These are phyloP conservation scores for Hirtodrosophila cameraria DNA, from an alignment of 2,888 invertebrate species.

Conservation along the genomic window DNA sequence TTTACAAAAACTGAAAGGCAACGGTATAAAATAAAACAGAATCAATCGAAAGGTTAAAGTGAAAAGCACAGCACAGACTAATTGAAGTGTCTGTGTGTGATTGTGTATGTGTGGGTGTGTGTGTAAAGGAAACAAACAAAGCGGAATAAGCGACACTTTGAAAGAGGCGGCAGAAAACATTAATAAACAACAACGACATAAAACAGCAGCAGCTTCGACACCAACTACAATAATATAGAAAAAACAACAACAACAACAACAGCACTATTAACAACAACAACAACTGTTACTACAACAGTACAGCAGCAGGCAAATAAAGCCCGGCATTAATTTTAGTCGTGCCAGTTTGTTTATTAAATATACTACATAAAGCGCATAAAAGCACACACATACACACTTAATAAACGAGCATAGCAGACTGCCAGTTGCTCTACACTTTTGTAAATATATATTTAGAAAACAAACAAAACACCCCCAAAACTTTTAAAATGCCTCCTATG, in stretches of 20 bases:
- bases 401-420: constrained; percentile 13
- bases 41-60: constrained; percentile 43
- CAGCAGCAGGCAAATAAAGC: constrained; percentile 44
- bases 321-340: constrained; percentile 70
- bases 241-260: constrained; percentile 8
- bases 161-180: constrained; percentile 53
- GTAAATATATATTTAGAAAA: neutral
- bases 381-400: neutral
- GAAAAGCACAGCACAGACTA: constrained; percentile 62
- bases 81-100: constrained; percentile 49
- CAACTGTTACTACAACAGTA: constrained; percentile 24
- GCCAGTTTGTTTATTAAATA: constrained; percentile 70
- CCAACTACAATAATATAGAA: constrained; percentile 37
- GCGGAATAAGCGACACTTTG: constrained; percentile 58
- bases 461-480: neutral
- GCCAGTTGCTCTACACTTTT: constrained; percentile 30
- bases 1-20: constrained; percentile 3
- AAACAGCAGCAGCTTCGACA: constrained; percentile 30
- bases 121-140: constrained; percentile 70
- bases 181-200: constrained; percentile 46
- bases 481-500: constrained; percentile 52
- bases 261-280: constrained; percentile 31
- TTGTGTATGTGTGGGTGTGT: too few species aligned
- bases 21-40: constrained; percentile 11
- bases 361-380: constrained; percentile 47